Evolutionary conservation across 2,113 vertebrate species (phyloP).

Genomic region (Gadus chalcogrammus): DNA sequence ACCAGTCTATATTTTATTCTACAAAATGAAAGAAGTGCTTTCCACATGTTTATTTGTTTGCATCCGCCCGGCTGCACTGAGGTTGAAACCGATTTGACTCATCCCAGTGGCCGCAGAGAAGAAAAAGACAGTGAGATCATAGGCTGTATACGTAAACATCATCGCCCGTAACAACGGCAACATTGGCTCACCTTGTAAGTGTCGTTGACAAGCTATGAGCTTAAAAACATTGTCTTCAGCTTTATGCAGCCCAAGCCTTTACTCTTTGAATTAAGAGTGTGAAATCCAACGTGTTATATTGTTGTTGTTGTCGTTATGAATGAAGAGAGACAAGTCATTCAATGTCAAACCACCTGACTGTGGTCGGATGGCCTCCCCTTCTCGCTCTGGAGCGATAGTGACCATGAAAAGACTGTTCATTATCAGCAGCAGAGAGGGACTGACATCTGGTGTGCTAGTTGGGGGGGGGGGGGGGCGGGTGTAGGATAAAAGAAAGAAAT

Average conservation of each 20-base stretch:
- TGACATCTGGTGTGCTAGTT: constrained; percentile 59
- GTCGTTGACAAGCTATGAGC: neutral
- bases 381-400: constrained; percentile 24
- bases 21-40: no score
- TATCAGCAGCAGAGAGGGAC: constrained; percentile 43
- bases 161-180: constrained; percentile 17
- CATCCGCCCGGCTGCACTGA: neutral
- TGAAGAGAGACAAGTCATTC: neutral
- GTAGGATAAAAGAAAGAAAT: constrained; percentile 57
- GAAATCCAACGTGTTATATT: neutral
- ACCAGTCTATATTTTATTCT: no score
- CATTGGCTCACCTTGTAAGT: constrained; percentile 27
- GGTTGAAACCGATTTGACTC: constrained; percentile 9
- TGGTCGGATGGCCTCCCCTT: constrained; percentile 3
- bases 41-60: no score
- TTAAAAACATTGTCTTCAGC: constrained; percentile 19
- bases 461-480: constrained; percentile 9
- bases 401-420: constrained; percentile 40
- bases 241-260: constrained; percentile 14
- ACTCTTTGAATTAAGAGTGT: constrained; percentile 13
- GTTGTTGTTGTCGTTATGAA: no score
- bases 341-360: neutral
- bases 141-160: constrained; percentile 14
- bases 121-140: constrained; percentile 1
- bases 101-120: neutral